phyloP scores from a whole-genome alignment of 2,113 vertebrate genomes.

The Callochromis pleurospilus region DNA sequence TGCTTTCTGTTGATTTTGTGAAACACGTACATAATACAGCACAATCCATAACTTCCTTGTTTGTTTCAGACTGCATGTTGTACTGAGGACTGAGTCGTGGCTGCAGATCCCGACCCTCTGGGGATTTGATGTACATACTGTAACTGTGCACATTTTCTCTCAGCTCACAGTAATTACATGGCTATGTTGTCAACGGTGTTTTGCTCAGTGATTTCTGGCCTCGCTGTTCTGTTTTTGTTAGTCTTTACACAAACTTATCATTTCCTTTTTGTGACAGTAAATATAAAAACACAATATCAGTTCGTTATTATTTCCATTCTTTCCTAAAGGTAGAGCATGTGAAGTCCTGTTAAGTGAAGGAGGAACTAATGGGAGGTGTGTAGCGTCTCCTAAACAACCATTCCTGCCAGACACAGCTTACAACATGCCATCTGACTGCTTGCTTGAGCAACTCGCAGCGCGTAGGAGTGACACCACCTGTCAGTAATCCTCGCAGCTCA shows the following conservation, averaged over 20 bases:
- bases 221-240: slow-evolving; percentile 47
- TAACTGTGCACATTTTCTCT: slow-evolving; percentile 47
- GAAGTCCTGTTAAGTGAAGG: background rate
- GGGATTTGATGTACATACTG: slow-evolving; percentile 32
- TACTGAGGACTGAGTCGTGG: background rate
- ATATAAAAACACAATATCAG: slow-evolving; percentile 49
- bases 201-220: slow-evolving; percentile 37
- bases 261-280: slow-evolving; percentile 63
- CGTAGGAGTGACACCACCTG: slow-evolving; percentile 60
- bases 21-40: background rate
- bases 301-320: slow-evolving; percentile 12
- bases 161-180: slow-evolving; percentile 76
- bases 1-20: background rate
- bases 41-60: background rate
- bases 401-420: background rate
- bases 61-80: background rate
- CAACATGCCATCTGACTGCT: slow-evolving; percentile 47
- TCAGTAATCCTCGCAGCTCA: slow-evolving; percentile 25
- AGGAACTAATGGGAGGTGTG: background rate
- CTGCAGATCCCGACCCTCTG: background rate
- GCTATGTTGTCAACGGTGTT: slow-evolving; percentile 47
- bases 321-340: background rate
- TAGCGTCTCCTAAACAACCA: background rate
- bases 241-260: slow-evolving; percentile 29
- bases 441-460: slow-evolving; percentile 1